phyloP scores from a whole-genome alignment of 2,888 invertebrate genomes.

The Dicranocentrus wangi region DNA sequence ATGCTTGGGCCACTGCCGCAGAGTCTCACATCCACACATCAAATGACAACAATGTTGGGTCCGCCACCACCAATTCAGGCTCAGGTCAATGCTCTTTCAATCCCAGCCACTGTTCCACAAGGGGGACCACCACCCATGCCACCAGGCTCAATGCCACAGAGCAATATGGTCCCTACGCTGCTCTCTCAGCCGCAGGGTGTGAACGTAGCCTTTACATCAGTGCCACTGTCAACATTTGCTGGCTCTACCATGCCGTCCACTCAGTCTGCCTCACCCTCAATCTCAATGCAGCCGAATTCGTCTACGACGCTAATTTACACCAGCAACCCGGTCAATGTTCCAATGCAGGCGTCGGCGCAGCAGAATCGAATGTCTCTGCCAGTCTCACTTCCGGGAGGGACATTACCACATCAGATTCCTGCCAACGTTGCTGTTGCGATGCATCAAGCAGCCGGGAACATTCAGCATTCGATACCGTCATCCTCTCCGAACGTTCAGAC shows the following conservation, averaged over 20 bases:
- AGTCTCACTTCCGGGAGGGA: background rate
- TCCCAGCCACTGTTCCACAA: background rate
- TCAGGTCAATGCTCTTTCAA: too few species aligned
- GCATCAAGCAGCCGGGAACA: background rate
- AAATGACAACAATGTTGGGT: background rate
- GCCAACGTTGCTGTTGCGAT: background rate
- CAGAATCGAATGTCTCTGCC: background rate
- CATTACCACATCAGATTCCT: background rate
- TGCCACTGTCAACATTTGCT: constrained; percentile 20
- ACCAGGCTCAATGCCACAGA: background rate
- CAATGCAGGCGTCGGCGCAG: constrained; percentile 1
- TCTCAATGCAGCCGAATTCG: constrained; percentile 5
- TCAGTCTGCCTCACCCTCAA: background rate
- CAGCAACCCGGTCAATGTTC: constrained; percentile 31
- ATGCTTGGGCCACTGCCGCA: background rate
- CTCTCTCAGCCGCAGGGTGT: constrained; percentile 17
- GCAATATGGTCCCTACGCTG: constrained; percentile 18
- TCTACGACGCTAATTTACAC: constrained; percentile 50
- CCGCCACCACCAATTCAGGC: too few species aligned
- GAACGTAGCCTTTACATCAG: constrained; percentile 32
- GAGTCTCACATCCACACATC: background rate
- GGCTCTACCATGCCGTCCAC: background rate
- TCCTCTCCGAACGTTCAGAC: background rate
- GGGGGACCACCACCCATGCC: background rate
- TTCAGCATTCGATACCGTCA: background rate